Evolutionary conservation across 2,797 vertebrate genomes (phyloP).

Genomic region (Lepilemur septentrionalis): DNA sequence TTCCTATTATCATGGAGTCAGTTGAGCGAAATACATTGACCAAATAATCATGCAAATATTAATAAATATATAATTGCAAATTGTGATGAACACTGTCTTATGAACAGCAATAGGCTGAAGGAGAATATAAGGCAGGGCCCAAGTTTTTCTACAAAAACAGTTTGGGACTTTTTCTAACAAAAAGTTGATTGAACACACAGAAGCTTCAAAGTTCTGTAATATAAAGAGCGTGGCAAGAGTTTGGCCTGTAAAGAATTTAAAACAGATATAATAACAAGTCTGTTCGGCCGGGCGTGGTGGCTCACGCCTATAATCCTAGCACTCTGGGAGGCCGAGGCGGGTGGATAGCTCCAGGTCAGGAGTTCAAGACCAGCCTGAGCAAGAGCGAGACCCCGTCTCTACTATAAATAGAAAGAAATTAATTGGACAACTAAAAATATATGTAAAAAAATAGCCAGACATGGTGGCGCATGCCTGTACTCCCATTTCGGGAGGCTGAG

Average conservation of each 20-base stretch:
- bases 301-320: too few species aligned
- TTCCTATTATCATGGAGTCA: neutral
- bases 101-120: neutral
- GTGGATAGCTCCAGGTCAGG: too few species aligned
- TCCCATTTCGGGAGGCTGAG: too few species aligned
- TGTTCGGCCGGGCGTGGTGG: neutral
- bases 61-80: neutral
- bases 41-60: neutral
- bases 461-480: too few species aligned
- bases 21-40: neutral
- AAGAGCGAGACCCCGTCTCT: too few species aligned
- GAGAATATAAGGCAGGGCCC: neutral
- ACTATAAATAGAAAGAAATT: too few species aligned
- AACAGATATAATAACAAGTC: neutral
- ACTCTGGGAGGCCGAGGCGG: too few species aligned
- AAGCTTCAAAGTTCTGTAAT: neutral
- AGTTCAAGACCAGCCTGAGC: too few species aligned
- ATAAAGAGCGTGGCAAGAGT: neutral
- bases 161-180: neutral
- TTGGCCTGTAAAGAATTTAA: slow-evolving; percentile 6
- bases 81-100: neutral
- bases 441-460: too few species aligned
- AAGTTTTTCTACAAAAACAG: neutral
- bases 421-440: too few species aligned
- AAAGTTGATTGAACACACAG: neutral